These are phyloP conservation scores for Apodemia zela DNA, from an alignment of 2,888 invertebrate species.

Conservation along the genomic window DNA sequence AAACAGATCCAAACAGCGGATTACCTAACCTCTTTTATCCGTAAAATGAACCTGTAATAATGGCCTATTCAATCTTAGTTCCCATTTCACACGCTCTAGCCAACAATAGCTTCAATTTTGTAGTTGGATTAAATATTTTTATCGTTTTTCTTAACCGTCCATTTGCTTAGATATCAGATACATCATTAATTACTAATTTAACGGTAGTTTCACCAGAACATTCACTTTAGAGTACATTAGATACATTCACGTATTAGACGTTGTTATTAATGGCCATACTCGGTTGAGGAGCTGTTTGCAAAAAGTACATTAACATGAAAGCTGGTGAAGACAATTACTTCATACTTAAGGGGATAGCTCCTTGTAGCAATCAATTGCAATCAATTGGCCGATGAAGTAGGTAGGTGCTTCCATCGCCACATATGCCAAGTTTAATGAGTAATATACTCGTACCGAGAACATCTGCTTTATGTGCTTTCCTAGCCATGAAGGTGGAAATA, in stretches of 20 bases:
- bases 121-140: slow-evolving; percentile 43
- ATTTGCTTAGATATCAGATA: slow-evolving; percentile 29
- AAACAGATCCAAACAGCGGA: neutral
- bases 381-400: neutral
- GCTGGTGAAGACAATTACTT: neutral
- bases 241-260: neutral
- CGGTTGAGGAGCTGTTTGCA: neutral
- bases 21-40: slow-evolving; percentile 37
- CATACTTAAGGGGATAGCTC: neutral
- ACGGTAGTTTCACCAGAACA: slow-evolving; percentile 30
- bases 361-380: neutral
- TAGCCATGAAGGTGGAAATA: no score
- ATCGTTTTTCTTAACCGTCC: slow-evolving; percentile 30
- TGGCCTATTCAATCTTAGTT: slow-evolving; percentile 39
- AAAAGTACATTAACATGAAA: neutral
- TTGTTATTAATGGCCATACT: neutral
- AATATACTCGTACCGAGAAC: no score
- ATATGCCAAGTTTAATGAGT: no score
- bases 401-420: neutral
- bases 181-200: slow-evolving; percentile 29
- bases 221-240: slow-evolving; percentile 8
- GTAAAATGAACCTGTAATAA: slow-evolving; percentile 36
- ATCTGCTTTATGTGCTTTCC: no score
- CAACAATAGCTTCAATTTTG: slow-evolving; percentile 47
- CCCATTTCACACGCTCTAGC: slow-evolving; percentile 48